Evolutionary conservation across 2,797 vertebrate species (phyloP), one percentile per base, ranked within the genome.

Genomic region (Oophaga sylvatica): DNA sequence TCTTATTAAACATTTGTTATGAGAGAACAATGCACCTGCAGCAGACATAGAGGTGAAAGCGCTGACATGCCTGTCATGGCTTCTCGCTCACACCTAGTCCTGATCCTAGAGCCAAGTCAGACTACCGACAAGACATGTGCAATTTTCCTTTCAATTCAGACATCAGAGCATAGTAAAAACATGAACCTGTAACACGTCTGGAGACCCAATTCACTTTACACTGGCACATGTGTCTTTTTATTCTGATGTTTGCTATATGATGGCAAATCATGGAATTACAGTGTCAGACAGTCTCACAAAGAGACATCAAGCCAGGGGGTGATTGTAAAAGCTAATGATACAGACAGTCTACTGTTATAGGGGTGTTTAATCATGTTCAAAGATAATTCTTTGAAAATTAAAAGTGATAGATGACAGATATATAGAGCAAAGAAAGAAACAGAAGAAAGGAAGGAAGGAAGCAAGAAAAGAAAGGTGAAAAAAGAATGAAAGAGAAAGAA

Each of bases 91-190:
- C 91, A 91, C 90, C 91, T 93, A 26, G 26, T 26, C 83, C 91
- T 86, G 79, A 91, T 91, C 19, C 0, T 35, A 80, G 87, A 85
- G 83, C 53, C 73, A 83, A 91, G 88, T 92, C 91, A 92, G 91
- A 91, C 80, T 77, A 89, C 84, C 91, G 91, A 94, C 92, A 93
- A 94, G 93, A 94, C 93, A 94, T 94, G 91, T 90, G 94, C 90
- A 92, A 90, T 92, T 93, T 93, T 93, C 91, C 92, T 94, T 93
- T 93, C 90, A 91, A 93, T 92, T 91, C 90, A 91, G 92, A 93
- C 94, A 92, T 77, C 92, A 92, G 91, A 94, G 89, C 89, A 91
- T 90, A 85, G 89, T 86, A 90, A 88, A 75, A 80, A 76, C 80
- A 85, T 90, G 90, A 91, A 91, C 80, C 59, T 83, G 91, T 90